Evolutionary conservation across 2,797 vertebrate species (phyloP), one percentile per base, ranked within the genome.

Genomic region (Hippocampus kuda): DNA sequence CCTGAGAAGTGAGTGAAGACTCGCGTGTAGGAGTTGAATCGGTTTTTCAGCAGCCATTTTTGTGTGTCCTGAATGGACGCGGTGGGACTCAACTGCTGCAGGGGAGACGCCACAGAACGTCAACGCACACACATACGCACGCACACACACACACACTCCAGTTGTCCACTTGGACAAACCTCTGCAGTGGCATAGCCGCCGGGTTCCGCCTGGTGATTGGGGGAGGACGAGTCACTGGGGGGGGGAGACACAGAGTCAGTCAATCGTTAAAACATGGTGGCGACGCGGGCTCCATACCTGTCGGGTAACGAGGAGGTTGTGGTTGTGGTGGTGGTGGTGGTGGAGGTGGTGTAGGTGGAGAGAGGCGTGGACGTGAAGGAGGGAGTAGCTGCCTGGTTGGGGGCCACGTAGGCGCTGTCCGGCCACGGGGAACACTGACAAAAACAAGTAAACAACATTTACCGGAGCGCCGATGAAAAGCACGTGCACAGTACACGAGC

Each of bases 1-100:
- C 95, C 94, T 95, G 94, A 95, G 93, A 96, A 97, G 86, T 95
- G 94, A 82, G 94, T 92, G 78, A 97, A 97, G 83, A 97, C 88
- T 80, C 94, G 90, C 75, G 93, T 80, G 67, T 94, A 96, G 71
- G 92, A 90, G 81, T 88, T 93, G 83, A 97, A 97, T 74, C 95
- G 92, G 69, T 97, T 93, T 88, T 94, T 95, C 78, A 94, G 87
- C 76, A 97, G 90, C 95, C 94, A 96, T 2, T 96, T 94, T 80
- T 96, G 94, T 26, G 93, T 80, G 79, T 97, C 94, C 88, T 95
- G 93, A 88, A 93, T 95, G 56, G 94, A 93, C 75, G 94, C 92
- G 72, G 92, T 90, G 79, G 94, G 91, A 75, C 93, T 92, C 86
- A 97, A 88, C 89, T 96, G 93, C 94, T 97, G 84, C 59, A 20